Conservation (phyloP, 2,888 invertebrate species). For the Melanchra persicariae region DNA sequence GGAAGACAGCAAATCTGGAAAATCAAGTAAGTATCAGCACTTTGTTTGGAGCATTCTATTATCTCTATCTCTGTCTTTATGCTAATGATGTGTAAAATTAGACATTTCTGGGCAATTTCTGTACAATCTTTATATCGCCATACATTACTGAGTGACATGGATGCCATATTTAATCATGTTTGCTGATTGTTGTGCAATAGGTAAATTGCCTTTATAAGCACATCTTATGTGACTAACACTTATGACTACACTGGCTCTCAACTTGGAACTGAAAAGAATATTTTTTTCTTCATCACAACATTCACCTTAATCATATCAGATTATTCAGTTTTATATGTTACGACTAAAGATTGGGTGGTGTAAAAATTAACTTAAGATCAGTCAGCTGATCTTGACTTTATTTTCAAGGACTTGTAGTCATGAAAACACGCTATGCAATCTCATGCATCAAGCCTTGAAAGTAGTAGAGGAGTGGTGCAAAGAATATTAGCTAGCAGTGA, state of each 20-base stretch:
- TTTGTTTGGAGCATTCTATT: background rate
- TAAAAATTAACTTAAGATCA: too few species aligned
- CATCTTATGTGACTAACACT: slow-evolving; percentile 33
- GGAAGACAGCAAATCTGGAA: slow-evolving; percentile 58
- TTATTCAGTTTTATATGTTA: background rate
- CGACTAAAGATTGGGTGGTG: too few species aligned
- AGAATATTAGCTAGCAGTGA: too few species aligned
- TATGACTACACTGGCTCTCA: background rate
- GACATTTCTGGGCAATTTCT: background rate
- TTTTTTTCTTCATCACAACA: background rate
- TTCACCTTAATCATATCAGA: background rate
- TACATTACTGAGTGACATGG: background rate
- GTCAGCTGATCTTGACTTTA: too few species aligned
- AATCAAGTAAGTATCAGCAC: slow-evolving; percentile 63
- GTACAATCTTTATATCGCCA: background rate
- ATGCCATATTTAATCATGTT: background rate
- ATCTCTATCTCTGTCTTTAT: slow-evolving; percentile 6
- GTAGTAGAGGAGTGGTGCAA: too few species aligned
- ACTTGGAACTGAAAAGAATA: background rate
- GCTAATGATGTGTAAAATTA: slow-evolving; percentile 10
- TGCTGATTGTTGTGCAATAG: background rate
- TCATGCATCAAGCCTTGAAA: too few species aligned
- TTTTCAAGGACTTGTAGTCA: too few species aligned
- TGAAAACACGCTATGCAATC: too few species aligned
- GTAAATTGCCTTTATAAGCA: background rate